Conservation (phyloP, 1,140 invertebrate genomes). For the Heliconius nattereri region DNA sequence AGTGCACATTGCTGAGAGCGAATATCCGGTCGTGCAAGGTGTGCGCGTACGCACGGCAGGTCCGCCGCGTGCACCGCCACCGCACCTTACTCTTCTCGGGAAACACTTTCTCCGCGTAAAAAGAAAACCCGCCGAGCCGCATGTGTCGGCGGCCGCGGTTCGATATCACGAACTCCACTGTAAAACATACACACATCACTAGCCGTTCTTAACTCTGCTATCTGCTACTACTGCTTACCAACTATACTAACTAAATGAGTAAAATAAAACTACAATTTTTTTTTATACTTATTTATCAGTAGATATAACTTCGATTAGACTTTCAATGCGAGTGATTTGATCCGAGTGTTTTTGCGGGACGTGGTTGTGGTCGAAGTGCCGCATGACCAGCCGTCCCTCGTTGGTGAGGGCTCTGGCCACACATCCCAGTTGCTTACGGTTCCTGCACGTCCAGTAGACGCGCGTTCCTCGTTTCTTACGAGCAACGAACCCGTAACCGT, state of each 20-base stretch:
- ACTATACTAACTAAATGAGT: not conserved
- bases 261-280: slow-evolving; percentile 17
- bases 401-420: slow-evolving; percentile 62
- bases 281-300: slow-evolving; percentile 37
- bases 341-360: slow-evolving; percentile 46
- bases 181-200: slow-evolving; percentile 63
- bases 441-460: slow-evolving; percentile 72
- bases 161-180: slow-evolving; percentile 81
- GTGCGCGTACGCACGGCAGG: slow-evolving; percentile 78
- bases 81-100: slow-evolving; percentile 79
- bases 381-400: slow-evolving; percentile 53
- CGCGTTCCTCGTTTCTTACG: slow-evolving; percentile 65
- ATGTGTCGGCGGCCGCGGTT: slow-evolving; percentile 78
- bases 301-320: slow-evolving; percentile 67
- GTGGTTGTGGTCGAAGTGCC: slow-evolving; percentile 58
- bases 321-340: slow-evolving; percentile 60
- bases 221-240: not conserved
- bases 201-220: slow-evolving; percentile 36
- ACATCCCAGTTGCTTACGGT: slow-evolving; percentile 54
- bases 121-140: slow-evolving; percentile 77
- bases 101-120: slow-evolving; percentile 80
- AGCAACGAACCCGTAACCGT: slow-evolving; percentile 63
- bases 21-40: slow-evolving; percentile 78
- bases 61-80: slow-evolving; percentile 79
- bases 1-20: slow-evolving; percentile 78